Conservation (phyloP, 2,888 invertebrate species). For the Drosophila greeni region DNA sequence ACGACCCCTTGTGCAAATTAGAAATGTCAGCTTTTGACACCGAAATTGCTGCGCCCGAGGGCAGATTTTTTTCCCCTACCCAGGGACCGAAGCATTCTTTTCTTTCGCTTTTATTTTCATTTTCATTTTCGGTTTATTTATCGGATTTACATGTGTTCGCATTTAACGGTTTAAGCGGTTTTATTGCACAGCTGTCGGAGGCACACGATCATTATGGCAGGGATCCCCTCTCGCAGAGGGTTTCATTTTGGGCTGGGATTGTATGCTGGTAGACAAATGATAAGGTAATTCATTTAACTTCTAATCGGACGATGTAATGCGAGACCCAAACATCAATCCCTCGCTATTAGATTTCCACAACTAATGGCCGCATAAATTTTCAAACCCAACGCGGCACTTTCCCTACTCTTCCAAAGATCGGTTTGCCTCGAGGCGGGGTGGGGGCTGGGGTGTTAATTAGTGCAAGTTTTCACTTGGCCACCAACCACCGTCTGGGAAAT, state of each 20-base stretch:
- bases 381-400: constrained; percentile 17
- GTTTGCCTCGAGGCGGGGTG: not conserved
- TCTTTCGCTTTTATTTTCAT: constrained; percentile 18
- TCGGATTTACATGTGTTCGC: constrained; percentile 65
- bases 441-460: constrained; percentile 59
- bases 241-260: constrained; percentile 4
- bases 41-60: constrained; percentile 62
- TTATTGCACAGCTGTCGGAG: constrained; percentile 35
- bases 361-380: constrained; percentile 33
- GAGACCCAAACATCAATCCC: constrained; percentile 8
- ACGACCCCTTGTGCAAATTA: constrained; percentile 60
- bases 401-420: constrained; percentile 19
- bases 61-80: constrained; percentile 45
- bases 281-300: constrained; percentile 35
- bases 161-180: constrained; percentile 54
- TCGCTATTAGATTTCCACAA: constrained; percentile 36
- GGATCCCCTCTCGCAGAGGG: not conserved
- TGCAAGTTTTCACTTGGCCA: constrained; percentile 62
- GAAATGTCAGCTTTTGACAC: constrained; percentile 72
- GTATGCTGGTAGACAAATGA: constrained; percentile 44
- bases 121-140: constrained; percentile 21
- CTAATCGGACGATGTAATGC: constrained; percentile 34
- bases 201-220: constrained; percentile 11
- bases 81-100: constrained; percentile 8
- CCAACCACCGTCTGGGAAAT: constrained; percentile 37